These are phyloP conservation scores for Keiferia lycopersicella DNA, from an alignment of 2,888 invertebrate species.

Conservation along the genomic window DNA sequence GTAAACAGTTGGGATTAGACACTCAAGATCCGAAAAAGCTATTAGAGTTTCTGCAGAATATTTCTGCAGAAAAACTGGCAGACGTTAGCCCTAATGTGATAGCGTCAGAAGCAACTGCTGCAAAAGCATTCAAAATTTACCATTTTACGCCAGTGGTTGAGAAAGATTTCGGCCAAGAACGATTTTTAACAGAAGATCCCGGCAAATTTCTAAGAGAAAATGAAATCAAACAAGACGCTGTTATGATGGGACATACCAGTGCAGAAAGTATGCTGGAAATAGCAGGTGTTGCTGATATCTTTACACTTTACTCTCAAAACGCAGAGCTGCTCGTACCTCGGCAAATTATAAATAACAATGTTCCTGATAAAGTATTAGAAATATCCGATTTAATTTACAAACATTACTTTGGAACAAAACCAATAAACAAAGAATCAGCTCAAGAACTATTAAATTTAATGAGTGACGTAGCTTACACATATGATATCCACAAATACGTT, in stretches of 20 bases:
- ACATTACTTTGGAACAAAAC: constrained; percentile 40
- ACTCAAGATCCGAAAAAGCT: constrained; percentile 40
- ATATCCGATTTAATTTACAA: constrained; percentile 38
- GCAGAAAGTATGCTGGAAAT: constrained; percentile 69
- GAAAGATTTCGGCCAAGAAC: constrained; percentile 50
- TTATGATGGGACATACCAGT: constrained; percentile 85
- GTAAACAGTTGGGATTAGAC: constrained; percentile 40
- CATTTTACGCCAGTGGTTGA: constrained; percentile 55
- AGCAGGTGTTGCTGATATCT: constrained; percentile 48
- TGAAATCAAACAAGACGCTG: constrained; percentile 75
- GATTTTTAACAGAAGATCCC: constrained; percentile 47
- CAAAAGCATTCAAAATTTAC: constrained; percentile 43
- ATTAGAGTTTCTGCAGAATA: constrained; percentile 42
- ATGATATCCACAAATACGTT: constrained; percentile 41
- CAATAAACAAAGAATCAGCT: constrained; percentile 37
- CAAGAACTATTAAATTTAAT: constrained; percentile 43
- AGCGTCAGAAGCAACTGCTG: constrained; percentile 42
- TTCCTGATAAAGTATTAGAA: constrained; percentile 37
- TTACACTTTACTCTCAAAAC: constrained; percentile 35
- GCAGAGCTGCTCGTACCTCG: constrained; percentile 42
- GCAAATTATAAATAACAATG: constrained; percentile 38
- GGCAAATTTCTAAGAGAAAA: constrained; percentile 57
- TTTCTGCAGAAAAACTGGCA: constrained; percentile 38
- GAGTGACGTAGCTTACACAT: constrained; percentile 39
- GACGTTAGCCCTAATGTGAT: constrained; percentile 34